Evolutionary conservation across 2,888 invertebrate genomes (phyloP).

Genomic region (Apeira syringaria): DNA sequence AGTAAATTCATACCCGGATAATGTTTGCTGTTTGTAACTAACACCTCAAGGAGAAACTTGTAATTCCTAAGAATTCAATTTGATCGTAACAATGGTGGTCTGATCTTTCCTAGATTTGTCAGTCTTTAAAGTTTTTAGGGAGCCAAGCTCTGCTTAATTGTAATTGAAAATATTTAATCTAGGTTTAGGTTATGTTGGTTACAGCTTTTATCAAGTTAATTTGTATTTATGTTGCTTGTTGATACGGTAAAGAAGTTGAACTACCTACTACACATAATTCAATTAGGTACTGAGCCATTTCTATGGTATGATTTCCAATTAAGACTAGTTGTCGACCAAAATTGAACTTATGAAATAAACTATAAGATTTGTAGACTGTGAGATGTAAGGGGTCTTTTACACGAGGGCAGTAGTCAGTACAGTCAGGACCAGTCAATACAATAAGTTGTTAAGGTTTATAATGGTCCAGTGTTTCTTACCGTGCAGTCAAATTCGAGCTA

Average conservation of each 20-base stretch:
- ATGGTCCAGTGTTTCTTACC: too few species aligned
- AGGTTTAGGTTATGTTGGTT: conserved; percentile 26
- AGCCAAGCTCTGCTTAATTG: conserved; percentile 14
- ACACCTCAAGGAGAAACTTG: neutral
- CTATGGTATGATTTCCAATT: conserved; percentile 20
- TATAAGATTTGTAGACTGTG: conserved; percentile 43
- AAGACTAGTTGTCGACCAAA: conserved; percentile 59
- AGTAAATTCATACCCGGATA: conserved; percentile 2
- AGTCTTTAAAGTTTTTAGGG: neutral
- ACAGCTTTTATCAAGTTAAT: conserved; percentile 21
- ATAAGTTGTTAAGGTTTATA: too few species aligned
- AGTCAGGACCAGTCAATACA: too few species aligned
- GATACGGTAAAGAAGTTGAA: neutral
- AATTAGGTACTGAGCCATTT: conserved; percentile 11
- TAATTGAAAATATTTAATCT: conserved; percentile 8
- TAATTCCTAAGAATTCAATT: conserved; percentile 4
- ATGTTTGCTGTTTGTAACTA: neutral
- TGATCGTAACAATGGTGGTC: neutral
- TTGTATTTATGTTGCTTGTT: conserved; percentile 29
- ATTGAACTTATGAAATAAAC: conserved; percentile 58
- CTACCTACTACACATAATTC: conserved; percentile 1
- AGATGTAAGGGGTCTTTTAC: neutral
- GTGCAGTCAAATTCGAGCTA: too few species aligned
- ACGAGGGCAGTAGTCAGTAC: neutral
- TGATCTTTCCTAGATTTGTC: conserved; percentile 1